Percentiles rank a stretch among this genome's conserved stretches.
Evolutionary conservation across 2,113 vertebrate species (phyloP).

Genomic region (Paedocypris sp.): DNA sequence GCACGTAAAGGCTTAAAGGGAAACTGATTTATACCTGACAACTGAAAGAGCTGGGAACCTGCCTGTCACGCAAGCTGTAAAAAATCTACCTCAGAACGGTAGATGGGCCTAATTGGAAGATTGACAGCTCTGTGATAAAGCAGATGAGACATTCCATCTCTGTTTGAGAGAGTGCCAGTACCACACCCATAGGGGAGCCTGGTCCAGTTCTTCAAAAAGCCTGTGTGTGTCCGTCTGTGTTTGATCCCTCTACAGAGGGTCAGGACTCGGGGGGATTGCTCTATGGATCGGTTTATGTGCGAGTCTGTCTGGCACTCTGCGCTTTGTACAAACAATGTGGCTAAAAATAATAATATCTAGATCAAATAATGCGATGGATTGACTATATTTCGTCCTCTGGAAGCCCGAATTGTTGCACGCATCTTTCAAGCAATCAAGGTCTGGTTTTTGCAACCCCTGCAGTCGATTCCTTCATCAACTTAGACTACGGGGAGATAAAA

Average conservation of each 20-base stretch:
- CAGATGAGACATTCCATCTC: conserved; percentile 16
- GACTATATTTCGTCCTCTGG: neutral
- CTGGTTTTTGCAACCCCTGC: neutral
- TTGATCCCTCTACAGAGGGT: conserved; percentile 18
- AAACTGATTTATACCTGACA: no score
- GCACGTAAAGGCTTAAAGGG: no score
- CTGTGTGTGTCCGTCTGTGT: conserved; percentile 19
- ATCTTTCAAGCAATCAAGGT: neutral
- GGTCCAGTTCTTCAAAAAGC: conserved; percentile 22
- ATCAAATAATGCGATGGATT: no score
- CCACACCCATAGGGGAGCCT: conserved; percentile 22
- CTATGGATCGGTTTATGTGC: conserved; percentile 3
- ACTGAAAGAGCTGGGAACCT: no score
- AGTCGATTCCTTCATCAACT: conserved; percentile 16
- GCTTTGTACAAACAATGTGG: conserved; percentile 6
- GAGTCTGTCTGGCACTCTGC: conserved; percentile 8
- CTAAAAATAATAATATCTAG: conserved; percentile 11
- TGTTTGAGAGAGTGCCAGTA: conserved; percentile 26
- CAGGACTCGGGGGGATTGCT: conserved; percentile 6
- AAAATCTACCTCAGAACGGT: no score
- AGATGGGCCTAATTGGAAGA: conserved; percentile 13
- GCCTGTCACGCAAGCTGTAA: no score
- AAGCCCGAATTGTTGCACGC: neutral
- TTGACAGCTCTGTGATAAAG: conserved; percentile 18
- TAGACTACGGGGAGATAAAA: conserved; percentile 38